Conservation (phyloP, 2,888 invertebrate genomes). For the Autographa gamma region DNA sequence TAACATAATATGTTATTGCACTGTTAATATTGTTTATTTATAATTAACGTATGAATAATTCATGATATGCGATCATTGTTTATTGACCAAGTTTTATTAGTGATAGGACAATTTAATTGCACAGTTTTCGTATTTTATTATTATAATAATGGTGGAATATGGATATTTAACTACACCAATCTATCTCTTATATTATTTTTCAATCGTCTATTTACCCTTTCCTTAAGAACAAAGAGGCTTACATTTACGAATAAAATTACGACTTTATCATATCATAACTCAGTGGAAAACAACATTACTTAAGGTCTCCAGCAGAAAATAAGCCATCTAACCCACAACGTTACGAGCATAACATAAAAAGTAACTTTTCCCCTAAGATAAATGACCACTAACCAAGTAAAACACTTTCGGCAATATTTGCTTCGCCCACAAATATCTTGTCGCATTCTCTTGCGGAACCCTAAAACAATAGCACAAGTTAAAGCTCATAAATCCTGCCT, state of each 20-base stretch:
- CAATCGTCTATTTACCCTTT: not conserved
- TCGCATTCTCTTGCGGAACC: conserved; percentile 51
- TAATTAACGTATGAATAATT: conserved; percentile 21
- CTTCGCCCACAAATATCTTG: conserved; percentile 49
- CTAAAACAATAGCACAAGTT: conserved; percentile 65
- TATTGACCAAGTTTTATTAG: conserved; percentile 8
- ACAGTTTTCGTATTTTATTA: not conserved
- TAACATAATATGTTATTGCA: conserved; percentile 12
- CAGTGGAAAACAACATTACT: too few relatives aligned
- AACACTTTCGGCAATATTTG: conserved; percentile 53
- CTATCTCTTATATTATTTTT: too few relatives aligned
- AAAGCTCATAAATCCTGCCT: conserved; percentile 61
- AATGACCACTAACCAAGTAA: conserved; percentile 34
- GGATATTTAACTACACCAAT: too few relatives aligned
- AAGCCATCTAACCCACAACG: conserved; percentile 13
- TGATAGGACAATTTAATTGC: not conserved
- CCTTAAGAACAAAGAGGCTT: not conserved
- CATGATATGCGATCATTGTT: conserved; percentile 1
- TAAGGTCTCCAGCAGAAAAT: not conserved
- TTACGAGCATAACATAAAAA: conserved; percentile 32
- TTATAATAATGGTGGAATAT: not conserved
- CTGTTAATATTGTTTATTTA: conserved; percentile 22
- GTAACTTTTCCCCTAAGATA: conserved; percentile 34
- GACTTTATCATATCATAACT: not conserved
- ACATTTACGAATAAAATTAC: not conserved